phyloP scores from a whole-genome alignment of 92 coral and sea anemone species.

The Porites lobata region DNA sequence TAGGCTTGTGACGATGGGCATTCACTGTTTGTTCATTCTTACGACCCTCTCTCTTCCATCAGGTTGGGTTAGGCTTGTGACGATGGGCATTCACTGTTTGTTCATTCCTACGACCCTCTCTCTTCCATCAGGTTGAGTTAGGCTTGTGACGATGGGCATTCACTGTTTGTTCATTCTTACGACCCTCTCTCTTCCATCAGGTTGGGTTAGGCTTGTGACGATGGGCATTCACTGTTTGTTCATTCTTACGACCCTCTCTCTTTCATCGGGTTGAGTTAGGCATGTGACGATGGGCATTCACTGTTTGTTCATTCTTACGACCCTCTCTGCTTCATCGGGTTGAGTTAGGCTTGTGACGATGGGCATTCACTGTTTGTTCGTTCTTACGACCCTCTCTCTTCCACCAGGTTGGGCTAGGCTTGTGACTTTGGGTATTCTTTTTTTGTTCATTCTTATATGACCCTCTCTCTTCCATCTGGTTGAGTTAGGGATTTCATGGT shows the following conservation, averaged over 20 bases:
- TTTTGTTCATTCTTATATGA: constrained; percentile 29
- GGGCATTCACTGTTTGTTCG: constrained; percentile 26
- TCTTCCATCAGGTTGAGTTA: constrained; percentile 19
- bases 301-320: constrained; percentile 29
- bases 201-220: constrained; percentile 31
- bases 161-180: constrained; percentile 4
- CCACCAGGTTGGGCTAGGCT: constrained; percentile 28
- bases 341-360: constrained; percentile 49
- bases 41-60: constrained; percentile 30
- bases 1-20: constrained; percentile 30
- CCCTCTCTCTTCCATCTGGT: constrained; percentile 39
- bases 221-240: constrained; percentile 33
- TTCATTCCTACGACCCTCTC: constrained; percentile 29
- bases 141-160: constrained; percentile 28
- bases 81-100: constrained; percentile 15
- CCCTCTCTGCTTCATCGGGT: constrained; percentile 29
- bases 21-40: constrained; percentile 17
- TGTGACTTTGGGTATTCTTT: constrained; percentile 35
- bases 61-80: constrained; percentile 34
- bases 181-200: constrained; percentile 14
- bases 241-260: constrained; percentile 39
- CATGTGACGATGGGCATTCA: constrained; percentile 37
- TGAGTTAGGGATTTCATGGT: too few species aligned
- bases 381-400: constrained; percentile 43
- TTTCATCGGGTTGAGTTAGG: constrained; percentile 33